These are phyloP conservation scores for Sipha maydis DNA, from an alignment of 2,888 invertebrate genomes.

Conservation along the genomic window DNA sequence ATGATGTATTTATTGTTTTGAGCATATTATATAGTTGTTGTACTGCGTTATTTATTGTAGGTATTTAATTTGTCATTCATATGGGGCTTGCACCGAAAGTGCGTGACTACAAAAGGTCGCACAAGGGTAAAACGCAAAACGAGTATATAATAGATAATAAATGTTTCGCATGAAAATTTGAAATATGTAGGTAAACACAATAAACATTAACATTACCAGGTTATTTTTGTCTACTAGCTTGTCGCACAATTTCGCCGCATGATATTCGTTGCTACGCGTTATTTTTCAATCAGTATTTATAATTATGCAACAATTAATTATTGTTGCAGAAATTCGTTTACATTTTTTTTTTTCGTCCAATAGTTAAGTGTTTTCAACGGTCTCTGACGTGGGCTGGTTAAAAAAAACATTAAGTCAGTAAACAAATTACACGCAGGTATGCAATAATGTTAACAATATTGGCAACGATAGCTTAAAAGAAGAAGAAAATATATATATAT, in stretches of 20 bases:
- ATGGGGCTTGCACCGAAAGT: not conserved
- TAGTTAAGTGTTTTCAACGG: slow-evolving; percentile 4
- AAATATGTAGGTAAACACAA: not conserved
- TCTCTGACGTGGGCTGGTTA: not conserved
- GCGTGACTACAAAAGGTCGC: not conserved
- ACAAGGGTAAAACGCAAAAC: not conserved
- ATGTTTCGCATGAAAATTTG: not conserved
- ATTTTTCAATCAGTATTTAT: not conserved
- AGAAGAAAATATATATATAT: not conserved
- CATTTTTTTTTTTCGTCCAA: not conserved
- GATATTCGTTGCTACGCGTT: not conserved
- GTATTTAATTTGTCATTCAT: too few species aligned
- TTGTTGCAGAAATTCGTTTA: not conserved
- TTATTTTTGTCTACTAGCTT: not conserved
- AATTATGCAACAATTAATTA: not conserved
- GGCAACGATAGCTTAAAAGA: not conserved
- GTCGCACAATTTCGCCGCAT: not conserved
- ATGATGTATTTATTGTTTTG: too few species aligned
- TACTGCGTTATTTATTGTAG: too few species aligned
- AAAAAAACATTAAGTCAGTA: not conserved
- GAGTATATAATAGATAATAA: not conserved
- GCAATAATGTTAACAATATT: not conserved
- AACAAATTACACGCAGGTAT: not conserved
- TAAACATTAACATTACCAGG: not conserved
- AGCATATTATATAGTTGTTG: too few species aligned